Evolutionary conservation across 64 coral and sea anemone species (phyloP).

Genomic region (Montipora efflorescens): DNA sequence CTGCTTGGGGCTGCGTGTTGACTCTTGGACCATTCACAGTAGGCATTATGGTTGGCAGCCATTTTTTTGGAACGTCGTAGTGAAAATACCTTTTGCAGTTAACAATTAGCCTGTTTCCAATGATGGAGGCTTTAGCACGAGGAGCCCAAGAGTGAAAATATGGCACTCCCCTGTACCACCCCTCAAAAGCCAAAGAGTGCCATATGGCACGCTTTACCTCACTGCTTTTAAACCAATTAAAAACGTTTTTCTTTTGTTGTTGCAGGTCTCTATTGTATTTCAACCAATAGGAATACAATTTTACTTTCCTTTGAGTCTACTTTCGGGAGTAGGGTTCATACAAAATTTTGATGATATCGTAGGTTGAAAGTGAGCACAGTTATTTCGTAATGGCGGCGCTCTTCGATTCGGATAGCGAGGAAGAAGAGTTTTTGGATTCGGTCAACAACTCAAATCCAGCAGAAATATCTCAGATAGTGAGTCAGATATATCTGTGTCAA

Average conservation of each 20-base stretch:
- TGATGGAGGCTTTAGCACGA: neutral
- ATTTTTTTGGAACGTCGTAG: neutral
- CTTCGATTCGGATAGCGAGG: slow-evolving; percentile 14
- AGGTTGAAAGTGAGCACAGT: neutral
- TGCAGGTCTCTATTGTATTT: slow-evolving; percentile 24
- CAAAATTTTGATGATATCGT: slow-evolving; percentile 26
- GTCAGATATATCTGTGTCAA: slow-evolving; percentile 53
- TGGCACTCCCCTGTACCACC: too few species aligned
- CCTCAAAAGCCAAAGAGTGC: slow-evolving; percentile 26
- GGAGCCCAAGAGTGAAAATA: too few species aligned
- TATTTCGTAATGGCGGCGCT: slow-evolving; percentile 3
- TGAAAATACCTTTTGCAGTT: slow-evolving; percentile 23
- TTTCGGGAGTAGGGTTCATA: slow-evolving; percentile 50
- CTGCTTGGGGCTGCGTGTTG: neutral
- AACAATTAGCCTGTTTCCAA: slow-evolving; percentile 2
- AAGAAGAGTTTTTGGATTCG: slow-evolving; percentile 44
- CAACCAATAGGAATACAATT: slow-evolving; percentile 45
- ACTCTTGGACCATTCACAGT: neutral
- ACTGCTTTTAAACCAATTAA: slow-evolving; percentile 38
- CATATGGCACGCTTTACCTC: slow-evolving; percentile 23
- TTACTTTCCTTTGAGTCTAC: neutral
- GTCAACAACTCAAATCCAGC: neutral
- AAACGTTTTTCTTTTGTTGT: slow-evolving; percentile 9
- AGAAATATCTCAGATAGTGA: slow-evolving; percentile 41
- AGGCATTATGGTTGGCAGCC: neutral